phyloP scores from a whole-genome alignment of 2,888 invertebrate species.

The Zootermopsis nevadensis region DNA sequence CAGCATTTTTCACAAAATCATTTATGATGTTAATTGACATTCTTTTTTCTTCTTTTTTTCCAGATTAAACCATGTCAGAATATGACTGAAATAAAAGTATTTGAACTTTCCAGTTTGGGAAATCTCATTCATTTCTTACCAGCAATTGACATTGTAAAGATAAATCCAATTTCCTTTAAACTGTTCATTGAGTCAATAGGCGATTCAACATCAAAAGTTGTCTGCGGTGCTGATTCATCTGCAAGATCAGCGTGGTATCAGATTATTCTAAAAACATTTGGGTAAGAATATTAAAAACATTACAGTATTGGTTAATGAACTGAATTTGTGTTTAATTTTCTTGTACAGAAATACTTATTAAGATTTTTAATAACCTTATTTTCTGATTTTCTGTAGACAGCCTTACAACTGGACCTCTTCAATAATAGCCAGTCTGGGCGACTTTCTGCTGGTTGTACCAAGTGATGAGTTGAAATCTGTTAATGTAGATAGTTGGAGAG shows the following conservation, averaged over 20 bases:
- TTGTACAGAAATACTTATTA: no score
- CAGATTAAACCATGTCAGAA: background rate
- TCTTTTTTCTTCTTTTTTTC: background rate
- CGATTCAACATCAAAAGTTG: conserved; percentile 32
- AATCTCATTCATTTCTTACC: conserved; percentile 54
- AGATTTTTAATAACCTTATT: no score
- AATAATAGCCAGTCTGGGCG: conserved; percentile 53
- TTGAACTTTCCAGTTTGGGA: conserved; percentile 51
- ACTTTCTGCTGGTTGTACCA: conserved; percentile 52
- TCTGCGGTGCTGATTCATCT: conserved; percentile 37
- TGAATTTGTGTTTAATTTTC: no score
- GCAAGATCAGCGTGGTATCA: conserved; percentile 44
- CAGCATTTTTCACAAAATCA: no score
- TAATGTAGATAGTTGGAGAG: conserved; percentile 50
- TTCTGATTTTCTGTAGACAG: conserved; percentile 39
- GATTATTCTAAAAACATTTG: conserved; percentile 45
- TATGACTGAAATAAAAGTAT: background rate
- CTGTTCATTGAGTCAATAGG: conserved; percentile 52
- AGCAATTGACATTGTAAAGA: conserved; percentile 36
- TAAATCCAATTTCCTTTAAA: conserved; percentile 51
- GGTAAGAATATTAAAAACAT: conserved; percentile 33
- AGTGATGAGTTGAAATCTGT: conserved; percentile 40
- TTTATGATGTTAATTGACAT: no score
- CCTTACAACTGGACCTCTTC: conserved; percentile 52
- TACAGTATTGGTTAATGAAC: no score